phyloP scores from a whole-genome alignment of 2,113 vertebrate species.

The Bubo bubo region DNA sequence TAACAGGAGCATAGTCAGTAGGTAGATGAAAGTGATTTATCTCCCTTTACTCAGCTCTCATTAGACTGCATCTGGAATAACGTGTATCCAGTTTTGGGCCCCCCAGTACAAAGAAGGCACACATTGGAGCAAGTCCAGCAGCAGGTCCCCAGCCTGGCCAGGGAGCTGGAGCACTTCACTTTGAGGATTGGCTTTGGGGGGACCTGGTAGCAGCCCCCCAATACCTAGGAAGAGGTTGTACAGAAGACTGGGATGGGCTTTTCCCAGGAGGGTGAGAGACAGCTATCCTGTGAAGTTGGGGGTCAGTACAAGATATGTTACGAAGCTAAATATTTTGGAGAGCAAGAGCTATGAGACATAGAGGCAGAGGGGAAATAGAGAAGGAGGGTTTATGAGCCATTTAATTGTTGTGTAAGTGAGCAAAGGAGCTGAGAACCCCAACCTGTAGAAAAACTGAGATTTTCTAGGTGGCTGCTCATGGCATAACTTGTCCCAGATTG shows the following conservation, averaged over 20 bases:
- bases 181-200: background rate
- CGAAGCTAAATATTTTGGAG: background rate
- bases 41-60: background rate
- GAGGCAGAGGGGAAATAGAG: background rate
- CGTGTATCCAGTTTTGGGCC: background rate
- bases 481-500: background rate
- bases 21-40: background rate
- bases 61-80: background rate
- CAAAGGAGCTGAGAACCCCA: background rate
- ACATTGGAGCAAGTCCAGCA: rapidly evolving
- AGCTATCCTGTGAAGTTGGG: background rate
- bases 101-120: background rate
- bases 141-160: background rate
- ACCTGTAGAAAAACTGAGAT: background rate
- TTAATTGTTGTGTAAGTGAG: background rate
- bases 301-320: background rate
- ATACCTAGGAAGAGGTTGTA: background rate
- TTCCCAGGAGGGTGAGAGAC: background rate
- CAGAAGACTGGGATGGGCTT: background rate
- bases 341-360: background rate
- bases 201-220: rapidly evolving
- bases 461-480: background rate
- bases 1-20: background rate
- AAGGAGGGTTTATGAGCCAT: background rate
- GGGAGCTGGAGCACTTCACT: background rate